These are phyloP conservation scores for Forpus xanthops DNA, from an alignment of 2,797 vertebrate species.

Conservation along the genomic window DNA sequence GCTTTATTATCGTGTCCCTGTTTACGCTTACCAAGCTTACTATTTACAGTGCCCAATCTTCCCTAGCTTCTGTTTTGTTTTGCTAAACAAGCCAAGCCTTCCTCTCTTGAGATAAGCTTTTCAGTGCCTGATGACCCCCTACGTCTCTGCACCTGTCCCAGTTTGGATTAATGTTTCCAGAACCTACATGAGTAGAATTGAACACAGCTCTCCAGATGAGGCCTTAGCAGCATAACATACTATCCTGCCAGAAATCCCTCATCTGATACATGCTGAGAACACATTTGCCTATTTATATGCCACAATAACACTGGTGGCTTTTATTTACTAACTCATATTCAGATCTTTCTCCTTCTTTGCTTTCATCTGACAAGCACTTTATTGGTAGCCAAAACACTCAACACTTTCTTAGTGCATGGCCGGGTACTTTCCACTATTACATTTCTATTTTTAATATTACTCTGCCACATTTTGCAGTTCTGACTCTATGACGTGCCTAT, in stretches of 20 bases:
- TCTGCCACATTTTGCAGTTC: background rate
- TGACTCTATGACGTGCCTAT: background rate
- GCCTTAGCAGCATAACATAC: background rate
- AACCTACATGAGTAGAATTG: background rate
- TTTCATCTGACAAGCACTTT: slow-evolving; percentile 12
- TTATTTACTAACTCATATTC: background rate
- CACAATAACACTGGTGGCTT: background rate
- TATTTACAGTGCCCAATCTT: background rate
- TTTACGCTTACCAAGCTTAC: background rate
- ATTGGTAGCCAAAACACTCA: background rate
- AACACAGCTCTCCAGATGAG: slow-evolving; percentile 12
- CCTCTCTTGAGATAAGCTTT: background rate
- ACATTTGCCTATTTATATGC: background rate
- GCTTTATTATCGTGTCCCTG: background rate
- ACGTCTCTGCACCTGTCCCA: slow-evolving; percentile 33
- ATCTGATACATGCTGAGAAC: background rate
- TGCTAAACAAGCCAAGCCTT: background rate
- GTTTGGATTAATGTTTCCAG: slow-evolving; percentile 39
- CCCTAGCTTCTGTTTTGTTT: background rate
- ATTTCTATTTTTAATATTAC: background rate
- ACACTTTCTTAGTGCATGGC: background rate
- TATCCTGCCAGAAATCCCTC: slow-evolving; percentile 35
- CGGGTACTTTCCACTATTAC: background rate
- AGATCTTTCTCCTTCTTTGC: slow-evolving; percentile 10
- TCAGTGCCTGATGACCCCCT: background rate